phyloP scores from a whole-genome alignment of 2,888 invertebrate genomes.

The Congeria kusceri region DNA sequence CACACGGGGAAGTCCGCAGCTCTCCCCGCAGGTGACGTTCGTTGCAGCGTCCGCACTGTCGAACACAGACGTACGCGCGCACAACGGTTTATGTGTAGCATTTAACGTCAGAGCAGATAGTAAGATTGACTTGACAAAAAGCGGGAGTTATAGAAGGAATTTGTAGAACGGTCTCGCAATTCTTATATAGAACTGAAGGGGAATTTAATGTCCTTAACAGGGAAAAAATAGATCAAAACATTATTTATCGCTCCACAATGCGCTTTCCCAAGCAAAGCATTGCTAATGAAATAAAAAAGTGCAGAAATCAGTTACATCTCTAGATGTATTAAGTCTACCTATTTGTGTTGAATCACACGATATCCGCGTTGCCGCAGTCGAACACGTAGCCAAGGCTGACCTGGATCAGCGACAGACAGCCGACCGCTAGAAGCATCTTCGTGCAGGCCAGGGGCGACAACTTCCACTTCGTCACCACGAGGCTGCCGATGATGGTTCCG shows the following conservation, averaged over 20 bases:
- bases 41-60: neutral
- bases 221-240: too few species aligned
- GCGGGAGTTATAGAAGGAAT: too few species aligned
- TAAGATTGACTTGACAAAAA: too few species aligned
- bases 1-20: constrained; percentile 74
- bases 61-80: neutral
- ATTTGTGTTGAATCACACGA: constrained; percentile 51
- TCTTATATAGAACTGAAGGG: too few species aligned
- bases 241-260: too few species aligned
- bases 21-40: constrained; percentile 40
- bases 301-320: neutral
- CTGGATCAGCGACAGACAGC: constrained; percentile 25
- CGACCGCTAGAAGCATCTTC: constrained; percentile 54
- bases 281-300: too few species aligned
- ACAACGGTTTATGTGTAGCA: too few species aligned
- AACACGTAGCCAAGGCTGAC: constrained; percentile 56
- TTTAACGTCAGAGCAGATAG: too few species aligned
- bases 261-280: too few species aligned
- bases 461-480: constrained; percentile 67
- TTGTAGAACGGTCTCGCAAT: too few species aligned
- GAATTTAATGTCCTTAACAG: too few species aligned
- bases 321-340: constrained; percentile 41
- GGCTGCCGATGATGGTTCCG: constrained; percentile 71
- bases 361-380: constrained; percentile 69
- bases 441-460: constrained; percentile 67